These are phyloP conservation scores for Cybosia mesomella DNA, from an alignment of 2,888 invertebrate genomes.

Conservation along the genomic window DNA sequence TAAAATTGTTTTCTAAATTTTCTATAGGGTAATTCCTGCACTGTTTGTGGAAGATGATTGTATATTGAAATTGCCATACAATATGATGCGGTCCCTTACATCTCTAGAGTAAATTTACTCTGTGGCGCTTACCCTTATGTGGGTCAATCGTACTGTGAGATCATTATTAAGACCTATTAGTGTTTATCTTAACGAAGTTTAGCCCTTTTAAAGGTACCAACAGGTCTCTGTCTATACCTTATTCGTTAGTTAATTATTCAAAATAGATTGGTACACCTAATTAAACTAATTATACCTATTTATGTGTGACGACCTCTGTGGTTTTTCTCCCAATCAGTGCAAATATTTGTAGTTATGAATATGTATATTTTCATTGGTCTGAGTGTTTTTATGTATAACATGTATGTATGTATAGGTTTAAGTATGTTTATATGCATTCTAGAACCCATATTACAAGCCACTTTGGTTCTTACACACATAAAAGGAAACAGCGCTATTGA, in stretches of 20 bases:
- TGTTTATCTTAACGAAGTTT: not conserved
- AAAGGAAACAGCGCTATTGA: too few species aligned
- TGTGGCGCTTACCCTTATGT: slow-evolving; percentile 14
- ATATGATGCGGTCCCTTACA: not conserved
- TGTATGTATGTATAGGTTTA: too few species aligned
- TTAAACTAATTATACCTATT: not conserved
- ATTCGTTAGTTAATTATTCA: not conserved
- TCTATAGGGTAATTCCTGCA: too few species aligned
- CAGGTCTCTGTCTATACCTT: not conserved
- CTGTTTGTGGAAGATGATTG: too few species aligned
- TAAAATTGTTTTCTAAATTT: too few species aligned
- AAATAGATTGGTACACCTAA: not conserved
- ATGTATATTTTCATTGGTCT: too few species aligned
- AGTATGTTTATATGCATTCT: too few species aligned
- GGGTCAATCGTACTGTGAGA: slow-evolving; percentile 19
- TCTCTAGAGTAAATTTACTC: not conserved
- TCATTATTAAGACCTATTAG: slow-evolving; percentile 20
- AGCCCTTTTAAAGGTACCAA: not conserved
- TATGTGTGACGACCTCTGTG: not conserved
- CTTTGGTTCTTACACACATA: too few species aligned
- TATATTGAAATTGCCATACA: too few species aligned
- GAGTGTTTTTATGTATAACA: too few species aligned
- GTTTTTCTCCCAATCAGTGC: not conserved
- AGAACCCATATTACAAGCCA: too few species aligned
- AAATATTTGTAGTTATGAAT: not conserved